Evolutionary conservation across 2,888 invertebrate species (phyloP), one percentile per base, ranked within the genome.

Genomic region (Napeogenes sylphis): DNA sequence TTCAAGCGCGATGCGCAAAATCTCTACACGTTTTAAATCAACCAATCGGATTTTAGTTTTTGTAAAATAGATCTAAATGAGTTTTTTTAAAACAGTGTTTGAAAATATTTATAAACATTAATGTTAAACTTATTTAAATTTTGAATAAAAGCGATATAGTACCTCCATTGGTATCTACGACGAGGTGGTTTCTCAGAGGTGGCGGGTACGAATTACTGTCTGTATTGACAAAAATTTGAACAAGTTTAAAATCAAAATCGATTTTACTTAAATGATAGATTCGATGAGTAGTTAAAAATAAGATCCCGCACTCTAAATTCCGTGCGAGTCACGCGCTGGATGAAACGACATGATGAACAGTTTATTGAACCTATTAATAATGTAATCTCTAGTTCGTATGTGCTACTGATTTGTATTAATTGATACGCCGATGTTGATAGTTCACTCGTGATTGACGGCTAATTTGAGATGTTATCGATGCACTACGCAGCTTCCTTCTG

Each of bases 381-480:
- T 79, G 75, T 82, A 84, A 87, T 87, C 81, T 74, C 70, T 21
- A 21, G 77, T 75, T 70, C 80, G 82, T 80, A 74, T 75, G 73
- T 74, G 87, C 88, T 89, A 88, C 90, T 82, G 88, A 87, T 89
- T 85, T 81, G 80, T 80, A 83, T 84, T 89, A 90, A 90, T 90
- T 90, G 88, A 89, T 88, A 84, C 75, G 77, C 80, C 79, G 74
- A 73, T 73, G 74, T 84, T 87, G 87, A 87, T 85, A 84, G 86
- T 84, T 82, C 79, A 75, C 77, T 74, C 77, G 81, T 84, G 90
- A 90, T 88, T 87, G 90, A 89, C 86, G 87, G 84, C 82, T 85
- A 80, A 85, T 85, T 83, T 80, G 78, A 86, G 88, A 89, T 89
- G 84, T 82, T 90, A 89, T 90, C 90, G 78, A 75, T 70, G 82